Base-by-base conservation (phyloP, 2,797 vertebrate genomes). In the Aplochiton taeniatus region DNA sequence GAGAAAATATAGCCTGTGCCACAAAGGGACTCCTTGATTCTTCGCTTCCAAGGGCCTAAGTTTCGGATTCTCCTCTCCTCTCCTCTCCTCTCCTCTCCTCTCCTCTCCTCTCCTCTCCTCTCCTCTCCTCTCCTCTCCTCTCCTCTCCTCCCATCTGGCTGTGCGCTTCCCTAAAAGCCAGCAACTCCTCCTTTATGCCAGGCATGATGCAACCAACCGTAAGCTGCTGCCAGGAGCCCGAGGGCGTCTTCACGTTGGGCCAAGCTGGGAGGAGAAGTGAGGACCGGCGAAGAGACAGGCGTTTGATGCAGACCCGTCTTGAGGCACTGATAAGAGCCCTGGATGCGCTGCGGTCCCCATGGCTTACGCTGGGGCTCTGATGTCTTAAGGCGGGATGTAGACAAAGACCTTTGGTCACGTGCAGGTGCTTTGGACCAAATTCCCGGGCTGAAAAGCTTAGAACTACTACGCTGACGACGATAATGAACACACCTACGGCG, bases 201-300 rank as follows among this genome's bases (percentile, higher is more conserved):
- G 81, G 63, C 78, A 46, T 92, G 91, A 91, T 90, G 89, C 89
- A 91, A 91, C 78, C 18, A 70, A 75, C 75, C 85, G 88, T 87
- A 91, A 83, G 78, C 75, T 87, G 83, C 76, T 83, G 31, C 80
- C 74, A 79, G 75, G 81, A 78, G 64, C 78, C 86, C 65, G 66
- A 60, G 80, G 81, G 84, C 75, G 70, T 74, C 79, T 85, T 65
- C 80, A 69, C 77, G 78, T 65, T 77, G 70, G 9, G 72, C 61
- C 73, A 1, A 20, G n/a, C 79, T 77, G 31, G 31, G 31, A 31
- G 31, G 31, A 31, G 31, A 56, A 56, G 54, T 14, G 13, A 42
- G 31, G 31, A 31, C 31, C 2, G 31, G 31, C 3, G 31, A 31
- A 6, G 31, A 31, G 31, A 2, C 2, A 31, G 31, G 31, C 31